Evolutionary conservation across 2,113 vertebrate species (phyloP), one percentile per base, ranked within the genome.

Genomic region (Xiphorhynchus elegans): DNA sequence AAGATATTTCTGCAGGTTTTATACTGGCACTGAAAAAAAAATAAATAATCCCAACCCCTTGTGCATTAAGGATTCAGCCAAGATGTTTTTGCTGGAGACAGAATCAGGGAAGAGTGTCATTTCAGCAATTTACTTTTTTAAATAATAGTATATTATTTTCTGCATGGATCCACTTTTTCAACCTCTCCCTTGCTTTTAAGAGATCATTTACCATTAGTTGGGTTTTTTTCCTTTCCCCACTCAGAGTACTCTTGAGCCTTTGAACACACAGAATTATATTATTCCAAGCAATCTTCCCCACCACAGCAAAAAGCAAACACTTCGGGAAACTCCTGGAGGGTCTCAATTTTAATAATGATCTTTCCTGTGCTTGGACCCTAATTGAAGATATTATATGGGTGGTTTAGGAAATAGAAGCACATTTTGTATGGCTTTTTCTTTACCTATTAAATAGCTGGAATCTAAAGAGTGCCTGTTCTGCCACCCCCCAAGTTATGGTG

Each of bases 111-210:
- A 90, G 74, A 89, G 84, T 93, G 90, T 97, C 96, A 96, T 98
- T 97, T 97, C 93, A 95, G 96, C 96, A 97, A 98, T 98, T 97
- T 97, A 86, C 87, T 96, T 93, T 97, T 97, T 98, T 96, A 97
- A 98, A 98, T 97, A 97, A 98, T 92, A 94, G 74, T 85, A 73
- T 96, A 95, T 97, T 97, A 97, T 98, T 97, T 98, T 96, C 97
- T 96, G 87, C 50, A 23, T 53, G 93, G 95, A 97, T 95, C 95
- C 94, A 89, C 91, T 97, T 97, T 96, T 95, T 95, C 97, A 96
- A 28, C 87, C 90, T 97, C 95, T 96, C 64, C 29, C 24, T 24
- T 85, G 95, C 97, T 98, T 97, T 98, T 97, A 98, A 97, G 96
- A 86, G 96, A 97, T 95, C 96, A 95, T 93, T 98, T 97, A 89